phyloP scores from a whole-genome alignment of 2,888 invertebrate species.

The Zaprionus obscuricornis region DNA sequence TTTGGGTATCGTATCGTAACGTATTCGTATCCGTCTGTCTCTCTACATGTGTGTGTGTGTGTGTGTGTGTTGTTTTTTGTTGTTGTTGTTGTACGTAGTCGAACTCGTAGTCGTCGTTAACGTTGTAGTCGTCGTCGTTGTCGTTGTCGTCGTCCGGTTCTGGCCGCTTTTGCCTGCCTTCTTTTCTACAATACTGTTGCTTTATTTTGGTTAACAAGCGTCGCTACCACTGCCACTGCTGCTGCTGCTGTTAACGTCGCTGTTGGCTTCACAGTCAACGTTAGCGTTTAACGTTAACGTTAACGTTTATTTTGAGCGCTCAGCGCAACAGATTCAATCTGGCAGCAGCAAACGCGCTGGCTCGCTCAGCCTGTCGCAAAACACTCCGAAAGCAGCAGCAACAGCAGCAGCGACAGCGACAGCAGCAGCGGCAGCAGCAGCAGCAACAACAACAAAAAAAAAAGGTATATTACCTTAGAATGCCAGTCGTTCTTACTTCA shows the following conservation, averaged over 20 bases:
- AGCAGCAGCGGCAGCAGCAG: conserved; percentile 55
- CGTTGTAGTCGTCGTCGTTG: conserved; percentile 22
- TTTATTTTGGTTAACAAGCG: conserved; percentile 76
- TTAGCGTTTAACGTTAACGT: conserved; percentile 13
- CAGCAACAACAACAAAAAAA: conserved; percentile 83
- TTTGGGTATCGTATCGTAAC: no score
- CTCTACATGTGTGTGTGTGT: no score
- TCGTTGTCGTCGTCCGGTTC: conserved; percentile 67
- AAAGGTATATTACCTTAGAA: conserved; percentile 84
- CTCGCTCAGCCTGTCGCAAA: no score
- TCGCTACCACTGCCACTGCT: conserved; percentile 38
- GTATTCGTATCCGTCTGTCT: no score
- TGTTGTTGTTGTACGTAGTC: no score
- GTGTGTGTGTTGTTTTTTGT: no score
- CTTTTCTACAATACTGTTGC: no score
- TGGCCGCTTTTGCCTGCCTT: conserved; percentile 42
- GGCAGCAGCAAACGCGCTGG: conserved; percentile 49
- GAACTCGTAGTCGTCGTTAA: not conserved
- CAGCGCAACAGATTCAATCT: conserved; percentile 67
- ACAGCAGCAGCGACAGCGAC: conserved; percentile 77
- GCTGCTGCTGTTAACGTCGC: conserved; percentile 10
- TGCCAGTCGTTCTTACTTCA: conserved; percentile 84
- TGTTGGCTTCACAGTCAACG: conserved; percentile 25
- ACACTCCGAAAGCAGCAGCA: no score
- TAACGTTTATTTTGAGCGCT: no score